A percentile compares a stretch with the other conserved stretches of the same genome.
Conservation (phyloP, 23 tunicate species). For the Trididemnum miniatum region DNA sequence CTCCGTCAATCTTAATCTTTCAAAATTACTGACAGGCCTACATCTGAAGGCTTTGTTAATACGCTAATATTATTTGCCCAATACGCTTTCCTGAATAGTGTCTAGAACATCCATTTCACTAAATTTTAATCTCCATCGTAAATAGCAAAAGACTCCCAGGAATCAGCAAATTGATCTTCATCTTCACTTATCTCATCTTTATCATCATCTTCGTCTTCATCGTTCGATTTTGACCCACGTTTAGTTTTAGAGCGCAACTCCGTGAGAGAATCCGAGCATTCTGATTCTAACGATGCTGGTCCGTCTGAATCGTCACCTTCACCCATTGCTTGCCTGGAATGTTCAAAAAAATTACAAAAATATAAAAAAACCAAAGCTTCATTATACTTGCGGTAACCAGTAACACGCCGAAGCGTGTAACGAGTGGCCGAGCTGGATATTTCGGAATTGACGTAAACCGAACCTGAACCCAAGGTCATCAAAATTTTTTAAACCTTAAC, state of each 20-base stretch:
- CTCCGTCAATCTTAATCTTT: too few species aligned
- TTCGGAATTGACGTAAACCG: not conserved
- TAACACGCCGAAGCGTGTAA: not conserved
- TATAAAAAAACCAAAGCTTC: too few species aligned
- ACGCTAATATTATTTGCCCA: too few species aligned
- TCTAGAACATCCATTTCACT: too few species aligned
- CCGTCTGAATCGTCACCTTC: conserved; percentile 77
- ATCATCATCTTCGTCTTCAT: conserved; percentile 61
- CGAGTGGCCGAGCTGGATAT: not conserved
- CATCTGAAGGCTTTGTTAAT: too few species aligned
- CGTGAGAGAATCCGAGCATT: conserved; percentile 82
- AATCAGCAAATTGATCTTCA: conserved; percentile 52
- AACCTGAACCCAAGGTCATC: too few species aligned
- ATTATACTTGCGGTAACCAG: too few species aligned
- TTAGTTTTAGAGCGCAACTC: conserved; percentile 71
- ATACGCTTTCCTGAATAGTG: too few species aligned
- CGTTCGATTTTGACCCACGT: conserved; percentile 40
- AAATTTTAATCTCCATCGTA: conserved; percentile 46
- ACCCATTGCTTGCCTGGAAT: conserved; percentile 46
- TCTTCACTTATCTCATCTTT: conserved; percentile 35
- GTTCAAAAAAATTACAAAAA: too few species aligned
- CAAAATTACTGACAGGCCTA: too few species aligned
- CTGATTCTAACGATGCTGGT: conserved; percentile 65
- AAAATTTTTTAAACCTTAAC: too few species aligned
- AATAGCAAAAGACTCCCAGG: conserved; percentile 69